Base-by-base conservation (phyloP, 2,888 invertebrate species). In the Drymonia ruficornis region DNA sequence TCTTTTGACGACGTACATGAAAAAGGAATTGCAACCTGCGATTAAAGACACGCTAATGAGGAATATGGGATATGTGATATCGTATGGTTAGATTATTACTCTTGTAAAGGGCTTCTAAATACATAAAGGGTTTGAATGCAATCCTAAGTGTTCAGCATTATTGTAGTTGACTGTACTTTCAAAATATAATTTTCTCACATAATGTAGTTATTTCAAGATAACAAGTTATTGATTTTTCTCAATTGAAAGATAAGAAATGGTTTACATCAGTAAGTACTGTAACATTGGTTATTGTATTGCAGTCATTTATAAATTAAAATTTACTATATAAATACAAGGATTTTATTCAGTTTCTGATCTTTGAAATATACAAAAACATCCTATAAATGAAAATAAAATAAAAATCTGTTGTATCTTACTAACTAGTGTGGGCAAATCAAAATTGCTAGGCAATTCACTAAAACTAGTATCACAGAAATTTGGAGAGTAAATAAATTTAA, bases 11-110 rank as follows among this genome's bases (percentile, higher is more conserved):
- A 95, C 96, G 28, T 97, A 97, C 72, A 96, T 97, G 95, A 97
- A 97, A 79, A 95, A 95, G 65, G 96, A 97, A 72, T 82, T 97
- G 49, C 96, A 97, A 73, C 96, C 97, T 9, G 97, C 97, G 40
- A 96, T 97, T 53, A 96, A 96, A 79, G 97, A 97, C 76, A 97
- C 97, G 0, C 88, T 97, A 31, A 97, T 97, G 97, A 94, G 96
- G 62, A 96, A 97, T 79, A 96, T 97, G 95, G 97, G 97, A 7
- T 97, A 97, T 81, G 97, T 96, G 43, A 94, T 97, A 72, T 97
- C 97, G 54, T 97, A 97, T 80, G 97, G 97, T 59, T 95, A 92
- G 56, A 28, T 38, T 40, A 43, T 29, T 2, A 13, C 42, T 42
- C 9, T 11, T 9, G 5, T 13, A n/a, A 11, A 31, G 31, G 36